Evolutionary conservation across 2,888 invertebrate species (phyloP).

Genomic region (Cantharis nigra): DNA sequence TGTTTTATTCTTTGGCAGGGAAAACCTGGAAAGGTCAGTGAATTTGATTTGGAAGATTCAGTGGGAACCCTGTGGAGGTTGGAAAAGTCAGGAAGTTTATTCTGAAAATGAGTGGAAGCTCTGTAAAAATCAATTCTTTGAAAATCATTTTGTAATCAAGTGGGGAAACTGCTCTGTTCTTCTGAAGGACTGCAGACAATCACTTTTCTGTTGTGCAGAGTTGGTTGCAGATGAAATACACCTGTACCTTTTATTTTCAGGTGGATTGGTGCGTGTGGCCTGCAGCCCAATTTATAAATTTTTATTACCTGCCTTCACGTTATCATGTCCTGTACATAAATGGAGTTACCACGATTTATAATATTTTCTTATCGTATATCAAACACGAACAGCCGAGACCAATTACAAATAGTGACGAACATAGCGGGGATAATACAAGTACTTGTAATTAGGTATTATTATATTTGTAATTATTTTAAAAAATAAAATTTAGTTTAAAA

Average conservation of each 20-base stretch:
- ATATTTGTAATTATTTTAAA: neutral
- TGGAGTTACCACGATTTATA: constrained; percentile 81
- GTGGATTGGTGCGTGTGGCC: constrained; percentile 92
- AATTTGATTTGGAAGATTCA: too few species aligned
- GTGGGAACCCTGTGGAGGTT: too few species aligned
- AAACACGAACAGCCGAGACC: constrained; percentile 62
- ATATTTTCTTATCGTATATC: constrained; percentile 85
- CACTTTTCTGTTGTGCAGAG: neutral
- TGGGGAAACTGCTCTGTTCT: too few species aligned
- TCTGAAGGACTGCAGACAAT: neutral
- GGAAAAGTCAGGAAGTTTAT: too few species aligned
- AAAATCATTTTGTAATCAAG: too few species aligned
- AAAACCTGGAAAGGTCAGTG: too few species aligned
- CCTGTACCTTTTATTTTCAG: constrained; percentile 58
- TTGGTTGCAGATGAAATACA: neutral
- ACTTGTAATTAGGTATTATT: neutral
- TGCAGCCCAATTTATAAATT: constrained; percentile 88
- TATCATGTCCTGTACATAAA: constrained; percentile 90
- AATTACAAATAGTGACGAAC: neutral
- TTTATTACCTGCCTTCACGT: constrained; percentile 77
- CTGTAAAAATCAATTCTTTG: too few species aligned
- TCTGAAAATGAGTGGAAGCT: too few species aligned
- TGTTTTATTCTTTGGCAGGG: too few species aligned
- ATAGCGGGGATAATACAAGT: neutral
- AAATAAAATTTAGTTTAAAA: neutral